Percentiles rank a stretch among this genome's conserved stretches.
phyloP scores from a whole-genome alignment of 2,797 vertebrate species.

The Platalea minor region DNA sequence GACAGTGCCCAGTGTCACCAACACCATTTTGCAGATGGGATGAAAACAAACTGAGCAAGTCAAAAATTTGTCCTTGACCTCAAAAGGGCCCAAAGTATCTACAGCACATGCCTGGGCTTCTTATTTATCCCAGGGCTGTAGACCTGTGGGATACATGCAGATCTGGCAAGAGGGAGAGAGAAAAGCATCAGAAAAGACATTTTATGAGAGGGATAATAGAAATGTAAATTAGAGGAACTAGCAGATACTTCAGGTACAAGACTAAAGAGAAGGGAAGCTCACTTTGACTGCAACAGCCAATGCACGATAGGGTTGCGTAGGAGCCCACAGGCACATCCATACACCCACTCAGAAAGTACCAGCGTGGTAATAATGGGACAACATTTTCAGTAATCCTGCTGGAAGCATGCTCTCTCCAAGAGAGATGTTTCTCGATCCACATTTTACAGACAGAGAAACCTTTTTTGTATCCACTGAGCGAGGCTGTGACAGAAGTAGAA shows the following conservation, averaged over 20 bases:
- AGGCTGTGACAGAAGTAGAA: not conserved
- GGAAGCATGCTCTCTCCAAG: not conserved
- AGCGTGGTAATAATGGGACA: accelerated
- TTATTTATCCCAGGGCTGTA: not conserved
- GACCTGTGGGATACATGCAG: not conserved
- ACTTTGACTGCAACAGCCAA: not conserved
- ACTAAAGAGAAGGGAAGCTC: not conserved
- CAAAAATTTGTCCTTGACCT: not conserved
- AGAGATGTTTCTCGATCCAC: not conserved
- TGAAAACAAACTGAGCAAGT: not conserved
- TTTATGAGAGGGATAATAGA: not conserved
- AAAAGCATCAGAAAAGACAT: not conserved
- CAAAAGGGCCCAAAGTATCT: not conserved
- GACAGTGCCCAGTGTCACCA: not conserved
- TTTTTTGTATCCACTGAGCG: not conserved
- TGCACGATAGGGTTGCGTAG: not conserved
- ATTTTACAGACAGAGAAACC: not conserved
- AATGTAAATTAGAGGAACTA: not conserved
- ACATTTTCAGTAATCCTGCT: not conserved
- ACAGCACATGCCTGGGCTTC: not conserved
- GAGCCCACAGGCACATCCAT: not conserved
- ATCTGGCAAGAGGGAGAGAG: not conserved
- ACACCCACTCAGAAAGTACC: not conserved
- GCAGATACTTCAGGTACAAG: not conserved
- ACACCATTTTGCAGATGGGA: not conserved